Evolutionary conservation across 2,888 invertebrate species (phyloP), one percentile per base, ranked within the genome.

Genomic region (Falcaria lacertinaria): DNA sequence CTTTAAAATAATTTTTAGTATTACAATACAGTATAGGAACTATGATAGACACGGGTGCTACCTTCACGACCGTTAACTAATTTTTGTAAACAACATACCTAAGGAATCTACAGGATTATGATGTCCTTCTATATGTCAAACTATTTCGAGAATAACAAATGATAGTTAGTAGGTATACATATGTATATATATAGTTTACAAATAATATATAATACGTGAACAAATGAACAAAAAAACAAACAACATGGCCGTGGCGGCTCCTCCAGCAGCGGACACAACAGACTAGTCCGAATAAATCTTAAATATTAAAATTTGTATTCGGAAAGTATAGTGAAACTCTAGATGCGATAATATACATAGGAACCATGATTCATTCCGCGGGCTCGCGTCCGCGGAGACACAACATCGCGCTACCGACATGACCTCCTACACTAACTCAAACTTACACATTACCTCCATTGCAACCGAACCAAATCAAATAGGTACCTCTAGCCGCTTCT

Each of bases 331-430:
- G 84, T 86, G 87, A 89, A 88, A 88, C 87, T 87, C 85, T 89
- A 89, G 86, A 88, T 86, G 89, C 88, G 86, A 83, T 85, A 87
- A 88, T 90, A 87, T 90, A 90, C 89, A 89, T 90, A 90, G 90
- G 90, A 90, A 90, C 90, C 90, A 89, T 90, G 88, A 89, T 89
- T 87, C 84, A 73, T 80, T 77, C 87, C 89, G 87, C 86, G 85
- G 84, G 64, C 76, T 64, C 54, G 61, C 72, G 77, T 69, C 86
- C 85, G 81, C 85, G 88, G 86, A 83, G 81, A 80, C 81, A 84
- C 82, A 79, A 83, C 84, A 76, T 82, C 87, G 83, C 79, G 77
- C 82, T 86, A 85, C 81, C 84, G 79, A 84, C 78, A 68, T 71
- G 76, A 77, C 72, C 72, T 67, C 75, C 83, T 82, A 83, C 75